Evolutionary conservation across 2,113 vertebrate species (phyloP), one percentile per base, ranked within the genome.

Genomic region (Rhynchomys soricoides): DNA sequence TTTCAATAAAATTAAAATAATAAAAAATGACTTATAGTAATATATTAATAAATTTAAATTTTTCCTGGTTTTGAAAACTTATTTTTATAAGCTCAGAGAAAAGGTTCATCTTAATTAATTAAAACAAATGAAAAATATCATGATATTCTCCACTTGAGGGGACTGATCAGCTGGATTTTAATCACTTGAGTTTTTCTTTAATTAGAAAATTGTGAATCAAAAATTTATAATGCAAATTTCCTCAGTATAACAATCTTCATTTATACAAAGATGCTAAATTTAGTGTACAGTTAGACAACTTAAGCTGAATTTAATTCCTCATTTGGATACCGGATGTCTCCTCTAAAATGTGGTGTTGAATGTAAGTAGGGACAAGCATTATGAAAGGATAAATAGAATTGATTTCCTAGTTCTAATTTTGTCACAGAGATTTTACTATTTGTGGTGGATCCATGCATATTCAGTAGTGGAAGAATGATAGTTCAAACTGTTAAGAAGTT

Each of bases 131-230:
- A n/a, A 75, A n/a, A 92, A 85, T 3, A 31, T 75, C 37, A 70
- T 48, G 48, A 52, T 59, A 52, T 94, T 90, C 74, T 94, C 73
- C 68, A 59, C 13, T 87, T 26, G 85, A 48, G 82, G 16, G 52
- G 59, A 87, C 48, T 87, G 78, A 45, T 86, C 50, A 86, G 66
- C 59, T 66, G 64, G 64, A 85, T 71, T 97, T 78, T 93, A 90
- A 70, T 92, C 62, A 45, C 59, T 81, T 48, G 45, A 43, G 11
- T 17, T 1, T 43, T 77, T 86, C 81, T 79, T 45, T 45, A 81
- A 48, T 64, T 57, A 78, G 68, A n/a, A 87, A 78, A 88, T 50
- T 71, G 52, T n/a, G 40, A 86, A 68, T 26, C 55, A 66, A 50
- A 37, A 77, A 24, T 78, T 93, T 93, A 31, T 83, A 73, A 64